Conservation (phyloP, 2,888 invertebrate species). For the Taphrorychus bicolor region DNA sequence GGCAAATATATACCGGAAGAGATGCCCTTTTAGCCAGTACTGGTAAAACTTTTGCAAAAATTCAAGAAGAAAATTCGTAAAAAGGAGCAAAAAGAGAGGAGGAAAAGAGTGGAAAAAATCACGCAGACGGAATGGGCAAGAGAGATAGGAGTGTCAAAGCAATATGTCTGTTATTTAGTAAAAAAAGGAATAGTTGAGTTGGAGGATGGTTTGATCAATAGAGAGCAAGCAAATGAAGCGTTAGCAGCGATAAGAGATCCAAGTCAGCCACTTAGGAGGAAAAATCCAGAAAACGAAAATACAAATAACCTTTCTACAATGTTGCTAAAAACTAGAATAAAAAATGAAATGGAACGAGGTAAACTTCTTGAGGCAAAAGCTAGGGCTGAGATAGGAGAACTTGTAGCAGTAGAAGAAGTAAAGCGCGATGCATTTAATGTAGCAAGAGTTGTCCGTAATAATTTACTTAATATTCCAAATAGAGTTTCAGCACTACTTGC, state of each 20-base stretch:
- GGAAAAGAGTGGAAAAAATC: slow-evolving; percentile 3
- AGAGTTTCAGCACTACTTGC: slow-evolving; percentile 34
- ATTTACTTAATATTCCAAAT: slow-evolving; percentile 31
- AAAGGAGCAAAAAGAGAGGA: slow-evolving; percentile 1
- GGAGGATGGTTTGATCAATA: slow-evolving; percentile 29
- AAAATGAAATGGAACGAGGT: slow-evolving; percentile 35
- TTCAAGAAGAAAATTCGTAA: background rate
- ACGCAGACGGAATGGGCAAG: slow-evolving; percentile 26
- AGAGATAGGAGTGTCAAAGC: slow-evolving; percentile 33
- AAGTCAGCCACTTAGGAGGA: slow-evolving; percentile 35
- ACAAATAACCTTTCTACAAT: slow-evolving; percentile 33
- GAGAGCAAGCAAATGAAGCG: slow-evolving; percentile 34
- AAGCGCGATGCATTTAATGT: slow-evolving; percentile 31
- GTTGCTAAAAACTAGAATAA: slow-evolving; percentile 7
- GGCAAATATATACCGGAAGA: too few relatives aligned
- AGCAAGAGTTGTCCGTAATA: slow-evolving; percentile 32
- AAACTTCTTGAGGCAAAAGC: slow-evolving; percentile 21
- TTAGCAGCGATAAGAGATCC: slow-evolving; percentile 32
- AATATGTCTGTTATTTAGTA: slow-evolving; percentile 37
- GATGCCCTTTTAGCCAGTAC: too few relatives aligned
- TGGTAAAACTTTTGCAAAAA: too few relatives aligned
- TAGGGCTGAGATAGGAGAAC: slow-evolving; percentile 27
- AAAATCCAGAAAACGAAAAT: slow-evolving; percentile 19
- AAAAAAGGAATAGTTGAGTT: slow-evolving; percentile 36
- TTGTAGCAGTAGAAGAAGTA: slow-evolving; percentile 34